Evolutionary conservation across 2,797 vertebrate genomes (phyloP), one percentile per base, ranked within the genome.

Genomic region (Otolemur crassicaudatus): DNA sequence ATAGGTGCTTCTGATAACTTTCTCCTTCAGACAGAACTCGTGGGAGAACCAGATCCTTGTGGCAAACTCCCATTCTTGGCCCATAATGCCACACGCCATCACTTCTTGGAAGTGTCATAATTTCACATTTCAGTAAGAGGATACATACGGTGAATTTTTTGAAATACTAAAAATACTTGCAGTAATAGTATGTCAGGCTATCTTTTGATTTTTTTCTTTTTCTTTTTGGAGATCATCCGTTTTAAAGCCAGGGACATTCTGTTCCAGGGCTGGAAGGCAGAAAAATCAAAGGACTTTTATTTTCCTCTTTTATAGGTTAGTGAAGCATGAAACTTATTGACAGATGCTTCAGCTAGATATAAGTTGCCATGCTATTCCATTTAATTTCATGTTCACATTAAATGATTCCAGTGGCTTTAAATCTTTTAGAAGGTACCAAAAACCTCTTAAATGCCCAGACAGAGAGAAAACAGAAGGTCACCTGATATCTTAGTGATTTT

Each of bases 241-340:
- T 95, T 75, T 92, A 91, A 97, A 96, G 72, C 14, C 7, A 95
- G 56, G 31, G 76, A 70, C 43, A 81, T 60, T 81, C 16, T 73
- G 87, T 53, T 88, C 83, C 87, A 75, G 67, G 87, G 31, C 93
- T 60, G 65, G 73, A 98, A 97, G 49, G 53, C 20, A 70, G 29
- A 95, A 83, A 97, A 91, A 60, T 69, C 93, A 87, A 96, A 97
- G 63, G 46, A 70, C 40, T 56, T 94, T 96, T 88, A 77, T 63
- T 85, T 91, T 89, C 75, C 82, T 58, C 75, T 81, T 87, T 93
- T 77, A 76, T 77, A 83, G 34, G 79, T 95, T 90, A 89, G 40
- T 75, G 90, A 96, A 94, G 49, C 95, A 61, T 91, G 67, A 92
- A 96, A 94, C 67, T 79, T 93, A 96, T 34, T 94, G 90, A 87